Evolutionary conservation across 2,113 vertebrate genomes (phyloP).

Genomic region (Dicrurus megarhynchus): DNA sequence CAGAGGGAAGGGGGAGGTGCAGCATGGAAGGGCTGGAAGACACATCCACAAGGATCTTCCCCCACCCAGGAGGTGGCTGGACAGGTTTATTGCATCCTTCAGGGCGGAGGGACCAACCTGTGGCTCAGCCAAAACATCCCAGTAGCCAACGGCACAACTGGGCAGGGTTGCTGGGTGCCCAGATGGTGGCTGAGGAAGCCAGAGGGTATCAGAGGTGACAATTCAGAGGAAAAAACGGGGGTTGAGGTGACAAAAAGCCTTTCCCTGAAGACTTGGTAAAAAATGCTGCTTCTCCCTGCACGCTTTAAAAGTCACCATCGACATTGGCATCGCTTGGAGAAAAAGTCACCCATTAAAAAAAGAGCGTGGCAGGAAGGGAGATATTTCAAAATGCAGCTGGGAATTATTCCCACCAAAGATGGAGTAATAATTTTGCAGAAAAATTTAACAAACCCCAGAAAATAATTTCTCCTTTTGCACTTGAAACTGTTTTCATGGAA

Average conservation of each 20-base stretch:
- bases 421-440: neutral
- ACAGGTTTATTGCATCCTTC: neutral
- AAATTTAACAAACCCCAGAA: neutral
- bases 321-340: neutral
- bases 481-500: neutral
- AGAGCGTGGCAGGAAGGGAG: neutral
- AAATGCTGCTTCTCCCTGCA: neutral
- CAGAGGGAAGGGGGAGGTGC: neutral
- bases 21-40: neutral
- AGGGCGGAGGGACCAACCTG: neutral
- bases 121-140: neutral
- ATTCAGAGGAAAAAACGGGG: neutral
- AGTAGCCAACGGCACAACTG: neutral
- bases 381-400: neutral
- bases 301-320: neutral
- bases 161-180: neutral
- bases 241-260: neutral
- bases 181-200: neutral
- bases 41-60: neutral
- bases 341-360: neutral
- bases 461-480: neutral
- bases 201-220: neutral
- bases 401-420: neutral
- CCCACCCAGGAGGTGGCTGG: neutral
- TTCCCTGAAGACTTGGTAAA: neutral